Evolutionary conservation across 2,888 invertebrate species (phyloP), one percentile per base, ranked within the genome.

Genomic region (Bhutanitis thaidina): DNA sequence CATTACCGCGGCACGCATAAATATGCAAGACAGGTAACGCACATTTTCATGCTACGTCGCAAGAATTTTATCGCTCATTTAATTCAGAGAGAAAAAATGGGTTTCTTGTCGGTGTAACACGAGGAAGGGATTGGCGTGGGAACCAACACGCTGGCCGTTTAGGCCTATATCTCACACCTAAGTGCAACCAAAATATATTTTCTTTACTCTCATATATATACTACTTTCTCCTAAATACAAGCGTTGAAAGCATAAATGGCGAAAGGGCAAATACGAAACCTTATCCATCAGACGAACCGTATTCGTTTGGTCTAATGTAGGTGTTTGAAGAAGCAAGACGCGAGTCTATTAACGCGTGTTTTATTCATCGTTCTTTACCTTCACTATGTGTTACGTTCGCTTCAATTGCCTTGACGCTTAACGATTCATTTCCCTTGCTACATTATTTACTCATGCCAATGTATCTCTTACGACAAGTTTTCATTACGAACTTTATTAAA

Each of bases 11-110:
- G 70, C 78, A 82, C 85, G 78, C 84, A 88, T 89, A 88, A 89
- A 86, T 88, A 89, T 89, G 89, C 89, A 88, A 83, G 89, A 77
- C 89, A 87, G 87, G 89, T 88, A 84, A 87, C 86, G 87, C 83
- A 88, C 87, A 88, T 89, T 89, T 89, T 87, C 87, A 87, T 85
- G 88, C 82, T 86, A 89, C 89, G 86, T 85, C 85, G 82, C 85
- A 79, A 82, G 89, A 89, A 89, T 89, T 87, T 89, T 89, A 88
- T 89, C 88, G 84, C 80, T 74, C 82, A 85, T 85, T 88, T 88
- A 89, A 89, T 88, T 88, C 82, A 80, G 77, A 79, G 76, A 80
- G 81, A 82, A 84, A 85, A 86, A 86, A 76, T 80, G 80, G 80
- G 78, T 76, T 81, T 82, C 81, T 78, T 77, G 79, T 78, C 68